Conservation (phyloP, 1,140 invertebrate species). For the Fopius arisanus region DNA sequence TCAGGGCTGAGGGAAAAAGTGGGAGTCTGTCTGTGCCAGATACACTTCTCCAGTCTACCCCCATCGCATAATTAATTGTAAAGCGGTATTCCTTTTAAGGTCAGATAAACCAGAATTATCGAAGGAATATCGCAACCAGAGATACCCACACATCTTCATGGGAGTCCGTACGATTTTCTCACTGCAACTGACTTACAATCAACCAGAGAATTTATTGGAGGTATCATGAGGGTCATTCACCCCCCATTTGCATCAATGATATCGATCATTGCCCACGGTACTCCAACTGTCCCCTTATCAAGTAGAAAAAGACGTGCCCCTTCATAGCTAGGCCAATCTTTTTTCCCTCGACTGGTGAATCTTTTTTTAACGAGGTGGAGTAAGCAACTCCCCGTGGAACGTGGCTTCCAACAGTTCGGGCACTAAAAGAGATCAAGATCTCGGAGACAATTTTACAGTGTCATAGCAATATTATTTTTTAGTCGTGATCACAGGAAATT, state of each 20-base stretch:
- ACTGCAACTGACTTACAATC: no score
- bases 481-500: no score
- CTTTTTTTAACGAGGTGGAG: conserved; percentile 41
- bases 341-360: background rate
- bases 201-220: no score
- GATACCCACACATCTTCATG: background rate
- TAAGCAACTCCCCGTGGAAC: conserved; percentile 42
- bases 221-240: background rate
- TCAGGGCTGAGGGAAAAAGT: conserved; percentile 20
- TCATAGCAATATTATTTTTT: no score
- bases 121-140: background rate
- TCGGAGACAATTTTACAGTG: background rate
- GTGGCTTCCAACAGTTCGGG: conserved; percentile 43
- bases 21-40: conserved; percentile 49
- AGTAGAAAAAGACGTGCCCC: conserved; percentile 43
- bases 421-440: background rate
- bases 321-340: conserved; percentile 49
- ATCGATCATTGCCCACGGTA: background rate
- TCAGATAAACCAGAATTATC: conserved; percentile 33
- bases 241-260: background rate
- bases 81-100: conserved; percentile 28
- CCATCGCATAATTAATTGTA: conserved; percentile 55
- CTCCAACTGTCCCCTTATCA: background rate
- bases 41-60: conserved; percentile 46
- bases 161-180: background rate